A percentile compares a stretch with the other conserved stretches of the same genome.
Evolutionary conservation across 2,113 vertebrate species (phyloP).

Genomic region (Prolemur simus): DNA sequence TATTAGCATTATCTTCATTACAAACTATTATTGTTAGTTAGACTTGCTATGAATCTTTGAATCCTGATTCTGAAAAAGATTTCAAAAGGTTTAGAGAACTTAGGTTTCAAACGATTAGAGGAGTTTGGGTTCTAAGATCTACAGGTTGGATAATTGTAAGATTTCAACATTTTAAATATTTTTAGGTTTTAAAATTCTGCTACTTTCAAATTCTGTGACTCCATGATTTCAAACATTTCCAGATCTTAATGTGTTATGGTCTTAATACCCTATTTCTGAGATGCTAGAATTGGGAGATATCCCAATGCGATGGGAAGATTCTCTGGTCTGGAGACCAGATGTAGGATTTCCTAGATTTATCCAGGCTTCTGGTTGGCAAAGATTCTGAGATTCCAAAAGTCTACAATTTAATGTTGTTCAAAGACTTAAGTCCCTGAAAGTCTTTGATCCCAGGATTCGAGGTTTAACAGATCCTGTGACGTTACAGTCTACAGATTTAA

Average conservation of each 20-base stretch:
- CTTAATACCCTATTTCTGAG: neutral
- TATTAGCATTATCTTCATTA: neutral
- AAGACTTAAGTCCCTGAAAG: neutral
- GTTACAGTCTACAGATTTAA: neutral
- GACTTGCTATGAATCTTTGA: neutral
- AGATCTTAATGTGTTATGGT: neutral
- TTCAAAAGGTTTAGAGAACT: neutral
- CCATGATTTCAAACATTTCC: neutral
- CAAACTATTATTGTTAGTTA: neutral
- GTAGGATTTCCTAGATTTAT: neutral
- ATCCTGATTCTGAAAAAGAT: neutral
- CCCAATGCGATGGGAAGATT: neutral
- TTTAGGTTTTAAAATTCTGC: neutral
- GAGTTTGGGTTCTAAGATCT: neutral
- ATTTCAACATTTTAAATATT: slow-evolving; percentile 9
- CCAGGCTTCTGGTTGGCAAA: neutral
- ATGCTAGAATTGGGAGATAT: neutral
- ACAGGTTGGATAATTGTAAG: neutral
- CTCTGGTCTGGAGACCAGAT: neutral
- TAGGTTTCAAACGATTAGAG: neutral
- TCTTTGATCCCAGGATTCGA: neutral
- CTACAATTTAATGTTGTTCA: neutral
- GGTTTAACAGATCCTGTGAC: neutral
- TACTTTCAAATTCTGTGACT: neutral
- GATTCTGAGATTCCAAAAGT: neutral